Evolutionary conservation across 2,113 vertebrate genomes (phyloP).

Genomic region (Thamnophis sirtalis): DNA sequence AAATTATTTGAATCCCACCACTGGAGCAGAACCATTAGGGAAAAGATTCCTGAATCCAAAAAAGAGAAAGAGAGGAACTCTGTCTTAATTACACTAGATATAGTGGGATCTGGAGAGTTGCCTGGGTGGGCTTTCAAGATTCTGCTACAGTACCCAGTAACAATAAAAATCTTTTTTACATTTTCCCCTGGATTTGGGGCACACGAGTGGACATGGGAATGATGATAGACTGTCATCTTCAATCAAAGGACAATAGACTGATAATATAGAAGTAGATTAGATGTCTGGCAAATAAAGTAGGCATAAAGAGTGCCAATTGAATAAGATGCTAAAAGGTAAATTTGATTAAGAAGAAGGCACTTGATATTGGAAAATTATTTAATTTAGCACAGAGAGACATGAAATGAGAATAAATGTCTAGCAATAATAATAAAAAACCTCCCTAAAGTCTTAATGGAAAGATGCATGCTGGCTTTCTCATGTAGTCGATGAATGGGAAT

Average conservation of each 20-base stretch:
- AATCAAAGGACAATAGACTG: neutral
- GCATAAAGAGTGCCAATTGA: neutral
- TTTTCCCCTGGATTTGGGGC: neutral
- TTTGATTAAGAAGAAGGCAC: neutral
- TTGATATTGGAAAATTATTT: neutral
- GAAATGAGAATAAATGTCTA: neutral
- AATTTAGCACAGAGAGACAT: neutral
- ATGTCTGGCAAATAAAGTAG: neutral
- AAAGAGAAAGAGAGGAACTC: neutral
- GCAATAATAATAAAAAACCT: neutral
- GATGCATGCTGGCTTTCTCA: neutral
- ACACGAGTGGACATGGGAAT: neutral
- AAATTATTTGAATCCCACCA: no score
- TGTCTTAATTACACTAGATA: neutral
- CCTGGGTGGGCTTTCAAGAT: neutral
- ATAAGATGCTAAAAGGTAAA: neutral
- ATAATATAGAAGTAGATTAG: neutral
- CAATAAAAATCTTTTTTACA: neutral
- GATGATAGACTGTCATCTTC: neutral
- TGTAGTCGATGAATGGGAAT: neutral
- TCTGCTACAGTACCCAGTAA: neutral
- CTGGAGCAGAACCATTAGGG: neutral
- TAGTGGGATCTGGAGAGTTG: neutral
- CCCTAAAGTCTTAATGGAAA: neutral
- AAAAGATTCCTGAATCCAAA: neutral